phyloP scores from a whole-genome alignment of 2,797 vertebrate genomes.

The Tapirus indicus region DNA sequence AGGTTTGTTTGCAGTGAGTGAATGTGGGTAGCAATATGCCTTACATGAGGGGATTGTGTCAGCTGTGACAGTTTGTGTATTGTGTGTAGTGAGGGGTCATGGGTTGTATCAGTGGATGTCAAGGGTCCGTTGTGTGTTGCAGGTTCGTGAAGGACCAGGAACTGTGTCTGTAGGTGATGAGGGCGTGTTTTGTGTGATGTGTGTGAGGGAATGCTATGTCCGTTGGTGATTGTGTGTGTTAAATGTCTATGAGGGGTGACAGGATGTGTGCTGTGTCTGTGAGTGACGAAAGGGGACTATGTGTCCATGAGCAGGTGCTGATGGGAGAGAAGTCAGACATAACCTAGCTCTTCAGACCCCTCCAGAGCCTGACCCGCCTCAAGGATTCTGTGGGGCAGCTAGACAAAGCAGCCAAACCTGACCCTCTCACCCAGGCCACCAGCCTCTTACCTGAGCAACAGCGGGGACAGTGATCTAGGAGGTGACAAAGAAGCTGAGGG shows the following conservation, averaged over 20 bases:
- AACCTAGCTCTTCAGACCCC: neutral
- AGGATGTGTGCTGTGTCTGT: neutral
- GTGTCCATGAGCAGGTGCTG: neutral
- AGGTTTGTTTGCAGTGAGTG: neutral
- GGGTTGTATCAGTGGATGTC: too few relatives aligned
- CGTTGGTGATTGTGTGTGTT: neutral
- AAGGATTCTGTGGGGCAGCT: neutral
- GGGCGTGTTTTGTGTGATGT: neutral
- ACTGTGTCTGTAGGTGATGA: neutral
- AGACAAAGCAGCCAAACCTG: neutral
- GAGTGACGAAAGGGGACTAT: neutral
- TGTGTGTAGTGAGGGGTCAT: neutral
- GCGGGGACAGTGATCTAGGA: neutral
- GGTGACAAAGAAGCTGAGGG: neutral
- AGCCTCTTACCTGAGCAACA: slow-evolving; percentile 73
- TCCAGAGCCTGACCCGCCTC: neutral
- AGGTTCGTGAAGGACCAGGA: neutral
- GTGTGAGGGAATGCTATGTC: neutral
- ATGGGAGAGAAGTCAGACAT: neutral
- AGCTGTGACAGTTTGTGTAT: neutral
- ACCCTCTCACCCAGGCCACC: neutral
- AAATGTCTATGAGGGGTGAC: neutral
- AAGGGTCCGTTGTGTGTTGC: neutral
- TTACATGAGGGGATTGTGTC: neutral
- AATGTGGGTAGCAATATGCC: too few relatives aligned